Evolutionary conservation across 2,113 vertebrate genomes (phyloP).

Genomic region (Ornithorhynchus anatinus): DNA sequence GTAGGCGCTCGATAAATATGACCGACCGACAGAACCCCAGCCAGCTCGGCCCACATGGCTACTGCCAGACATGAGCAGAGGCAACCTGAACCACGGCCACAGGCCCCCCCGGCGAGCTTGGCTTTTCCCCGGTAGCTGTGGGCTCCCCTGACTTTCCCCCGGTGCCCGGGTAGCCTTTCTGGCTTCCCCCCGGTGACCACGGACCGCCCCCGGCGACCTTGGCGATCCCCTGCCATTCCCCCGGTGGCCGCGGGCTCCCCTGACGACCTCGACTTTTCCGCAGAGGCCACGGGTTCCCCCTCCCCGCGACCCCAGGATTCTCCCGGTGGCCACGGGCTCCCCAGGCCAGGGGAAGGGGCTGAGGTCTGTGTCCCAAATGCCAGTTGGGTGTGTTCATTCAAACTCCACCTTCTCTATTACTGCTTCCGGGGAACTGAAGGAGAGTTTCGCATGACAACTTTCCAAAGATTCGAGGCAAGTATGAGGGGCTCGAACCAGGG

Average conservation of each 20-base stretch:
- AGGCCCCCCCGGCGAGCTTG: too few relatives aligned
- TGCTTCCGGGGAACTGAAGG: constrained; percentile 92
- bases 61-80: too few relatives aligned
- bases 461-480: constrained; percentile 99
- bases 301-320: background rate
- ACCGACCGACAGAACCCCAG: too few relatives aligned
- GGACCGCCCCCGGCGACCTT: background rate
- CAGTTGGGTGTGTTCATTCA: constrained; percentile 58
- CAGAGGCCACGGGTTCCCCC: background rate
- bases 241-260: background rate
- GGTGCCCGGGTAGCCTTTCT: too few relatives aligned
- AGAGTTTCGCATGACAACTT: constrained; percentile 98
- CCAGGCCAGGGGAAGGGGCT: background rate
- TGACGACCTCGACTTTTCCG: background rate
- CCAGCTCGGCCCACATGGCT: too few relatives aligned
- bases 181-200: too few relatives aligned
- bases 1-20: too few relatives aligned
- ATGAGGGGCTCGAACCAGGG: too few relatives aligned
- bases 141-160: too few relatives aligned
- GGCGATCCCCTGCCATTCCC: background rate
- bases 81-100: too few relatives aligned
- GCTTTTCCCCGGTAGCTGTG: too few relatives aligned
- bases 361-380: constrained; percentile 4
- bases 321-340: background rate
- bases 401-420: constrained; percentile 80